Percentiles rank a stretch among this genome's conserved stretches.
Evolutionary conservation across 2,888 invertebrate genomes (phyloP).

Genomic region (Cephalotes varians): DNA sequence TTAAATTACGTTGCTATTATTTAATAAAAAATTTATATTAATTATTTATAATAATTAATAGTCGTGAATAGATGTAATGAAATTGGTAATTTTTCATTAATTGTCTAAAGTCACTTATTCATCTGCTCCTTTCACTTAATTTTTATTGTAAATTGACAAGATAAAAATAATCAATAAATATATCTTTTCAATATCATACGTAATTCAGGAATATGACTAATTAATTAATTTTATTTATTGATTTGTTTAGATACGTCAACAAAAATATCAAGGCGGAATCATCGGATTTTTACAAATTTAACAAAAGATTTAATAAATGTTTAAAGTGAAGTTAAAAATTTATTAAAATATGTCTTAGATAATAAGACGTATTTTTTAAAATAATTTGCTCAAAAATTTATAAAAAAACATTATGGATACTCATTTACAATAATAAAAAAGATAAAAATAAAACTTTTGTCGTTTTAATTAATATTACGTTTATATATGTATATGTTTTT

Average conservation of each 20-base stretch:
- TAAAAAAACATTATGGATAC: not conserved
- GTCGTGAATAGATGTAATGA: not conserved
- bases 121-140: not conserved
- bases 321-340: not conserved
- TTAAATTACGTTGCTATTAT: not conserved
- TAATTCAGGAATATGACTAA: not conserved
- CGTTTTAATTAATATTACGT: not conserved
- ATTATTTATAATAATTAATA: not conserved
- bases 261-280: not conserved
- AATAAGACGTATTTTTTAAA: not conserved
- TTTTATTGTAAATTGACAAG: not conserved
- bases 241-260: constrained; percentile 22
- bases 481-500: not conserved
- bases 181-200: not conserved
- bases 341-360: not conserved
- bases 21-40: not conserved
- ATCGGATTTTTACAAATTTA: not conserved
- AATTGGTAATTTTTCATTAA: not conserved
- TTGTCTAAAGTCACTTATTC: not conserved
- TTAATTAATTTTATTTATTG: not conserved
- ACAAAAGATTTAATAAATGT: not conserved
- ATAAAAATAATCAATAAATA: not conserved
- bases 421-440: not conserved
- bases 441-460: not conserved
- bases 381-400: not conserved